phyloP scores from a whole-genome alignment of 2,797 vertebrate genomes.

The Molothrus ater region DNA sequence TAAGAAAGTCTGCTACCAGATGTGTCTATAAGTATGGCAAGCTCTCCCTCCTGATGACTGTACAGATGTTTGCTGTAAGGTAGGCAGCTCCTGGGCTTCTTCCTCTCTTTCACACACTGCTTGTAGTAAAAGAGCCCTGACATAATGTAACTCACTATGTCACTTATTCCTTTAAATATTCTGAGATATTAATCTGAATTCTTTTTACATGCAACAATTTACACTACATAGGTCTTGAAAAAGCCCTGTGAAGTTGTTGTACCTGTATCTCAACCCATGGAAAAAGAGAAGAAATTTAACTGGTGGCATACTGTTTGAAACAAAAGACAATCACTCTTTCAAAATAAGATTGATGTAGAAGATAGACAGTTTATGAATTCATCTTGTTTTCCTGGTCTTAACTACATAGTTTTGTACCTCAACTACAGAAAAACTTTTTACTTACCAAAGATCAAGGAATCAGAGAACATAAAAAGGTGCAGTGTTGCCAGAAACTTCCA shows the following conservation, averaged over 20 bases:
- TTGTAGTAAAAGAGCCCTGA: background rate
- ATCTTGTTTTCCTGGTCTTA: background rate
- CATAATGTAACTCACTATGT: background rate
- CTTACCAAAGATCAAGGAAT: background rate
- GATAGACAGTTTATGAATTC: background rate
- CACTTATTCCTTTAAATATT: background rate
- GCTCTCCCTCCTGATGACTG: background rate
- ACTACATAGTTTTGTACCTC: background rate
- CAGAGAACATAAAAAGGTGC: background rate
- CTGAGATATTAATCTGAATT: background rate
- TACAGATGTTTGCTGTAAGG: background rate
- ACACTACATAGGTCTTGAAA: background rate
- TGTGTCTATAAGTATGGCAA: background rate
- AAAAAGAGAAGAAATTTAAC: background rate
- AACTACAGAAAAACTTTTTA: background rate
- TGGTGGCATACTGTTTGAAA: background rate
- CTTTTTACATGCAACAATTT: background rate
- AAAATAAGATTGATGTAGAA: background rate
- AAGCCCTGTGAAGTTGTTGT: background rate
- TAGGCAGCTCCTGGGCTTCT: background rate
- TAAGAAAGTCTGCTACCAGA: conserved; percentile 8
- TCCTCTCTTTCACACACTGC: background rate
- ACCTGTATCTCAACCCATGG: background rate
- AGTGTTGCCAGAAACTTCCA: background rate
- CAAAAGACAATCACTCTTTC: background rate